phyloP scores from a whole-genome alignment of 2,888 invertebrate species.

The Macrosiphum euphorbiae region DNA sequence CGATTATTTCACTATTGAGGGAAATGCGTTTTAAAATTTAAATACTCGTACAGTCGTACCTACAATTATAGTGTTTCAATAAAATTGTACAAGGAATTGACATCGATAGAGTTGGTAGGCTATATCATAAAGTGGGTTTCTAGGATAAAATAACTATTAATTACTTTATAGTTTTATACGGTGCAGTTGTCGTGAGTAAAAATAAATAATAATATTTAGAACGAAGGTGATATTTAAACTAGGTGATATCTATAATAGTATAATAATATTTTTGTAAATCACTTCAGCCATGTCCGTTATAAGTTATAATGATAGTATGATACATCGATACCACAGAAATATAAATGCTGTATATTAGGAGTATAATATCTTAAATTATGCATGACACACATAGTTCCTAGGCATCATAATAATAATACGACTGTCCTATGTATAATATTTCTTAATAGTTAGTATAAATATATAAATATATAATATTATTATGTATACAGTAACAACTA shows the following conservation, averaged over 20 bases:
- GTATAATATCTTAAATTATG: no score
- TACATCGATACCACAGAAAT: background rate
- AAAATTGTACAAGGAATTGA: background rate
- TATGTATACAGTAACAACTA: background rate
- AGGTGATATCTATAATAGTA: background rate
- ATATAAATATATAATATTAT: no score
- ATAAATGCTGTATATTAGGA: background rate
- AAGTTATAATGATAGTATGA: background rate
- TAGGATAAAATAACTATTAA: background rate
- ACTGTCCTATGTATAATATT: background rate
- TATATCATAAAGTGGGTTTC: background rate
- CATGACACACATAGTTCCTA: background rate
- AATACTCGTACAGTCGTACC: background rate
- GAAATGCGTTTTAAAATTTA: background rate
- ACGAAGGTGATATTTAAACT: background rate
- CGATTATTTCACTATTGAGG: background rate
- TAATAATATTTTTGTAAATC: background rate
- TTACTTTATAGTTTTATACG: background rate
- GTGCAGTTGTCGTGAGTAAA: background rate
- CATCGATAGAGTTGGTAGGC: background rate
- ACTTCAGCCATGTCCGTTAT: background rate
- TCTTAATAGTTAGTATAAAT: no score
- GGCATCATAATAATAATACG: background rate
- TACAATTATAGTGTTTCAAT: background rate
- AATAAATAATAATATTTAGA: background rate